Percentiles rank a stretch among this genome's conserved stretches.
Evolutionary conservation across 2,888 invertebrate genomes (phyloP).

Genomic region (Imbricaverruca yamaguchii): DNA sequence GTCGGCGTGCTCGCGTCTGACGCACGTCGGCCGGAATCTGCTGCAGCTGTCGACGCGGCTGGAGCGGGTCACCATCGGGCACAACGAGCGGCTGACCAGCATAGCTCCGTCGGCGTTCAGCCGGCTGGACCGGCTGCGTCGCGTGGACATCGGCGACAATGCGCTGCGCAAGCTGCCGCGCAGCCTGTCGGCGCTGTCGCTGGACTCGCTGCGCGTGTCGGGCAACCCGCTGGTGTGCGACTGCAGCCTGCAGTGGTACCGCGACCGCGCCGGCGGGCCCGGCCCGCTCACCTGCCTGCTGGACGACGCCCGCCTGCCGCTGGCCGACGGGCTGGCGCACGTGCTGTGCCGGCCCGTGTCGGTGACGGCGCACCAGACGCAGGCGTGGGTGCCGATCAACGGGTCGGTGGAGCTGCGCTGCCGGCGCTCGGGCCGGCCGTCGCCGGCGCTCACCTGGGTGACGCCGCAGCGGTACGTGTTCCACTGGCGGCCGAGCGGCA

Average conservation of each 20-base stretch:
- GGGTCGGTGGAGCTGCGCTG: conserved; percentile 31
- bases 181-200: conserved; percentile 27
- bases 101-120: neutral
- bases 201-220: conserved; percentile 26
- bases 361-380: conserved; percentile 25
- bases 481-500: conserved; percentile 22
- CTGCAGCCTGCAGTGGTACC: conserved; percentile 18
- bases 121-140: neutral
- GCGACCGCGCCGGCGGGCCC: conserved; percentile 1
- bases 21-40: conserved; percentile 29
- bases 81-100: conserved; percentile 29
- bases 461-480: conserved; percentile 29
- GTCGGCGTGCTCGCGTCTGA: conserved; percentile 30
- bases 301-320: conserved; percentile 20
- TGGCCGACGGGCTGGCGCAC: conserved; percentile 26
- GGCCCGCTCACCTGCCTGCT: conserved; percentile 28
- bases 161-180: conserved; percentile 13
- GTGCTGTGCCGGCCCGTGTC: conserved; percentile 27
- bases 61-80: conserved; percentile 26
- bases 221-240: conserved; percentile 29
- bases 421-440: conserved; percentile 31
- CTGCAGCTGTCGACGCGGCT: conserved; percentile 28
- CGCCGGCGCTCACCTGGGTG: conserved; percentile 30
- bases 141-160: neutral
- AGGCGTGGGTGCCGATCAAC: conserved; percentile 26